Percentiles rank a stretch among this genome's conserved stretches.
phyloP scores from a whole-genome alignment of 1,140 invertebrate species.

The Anastrepha obliqua region DNA sequence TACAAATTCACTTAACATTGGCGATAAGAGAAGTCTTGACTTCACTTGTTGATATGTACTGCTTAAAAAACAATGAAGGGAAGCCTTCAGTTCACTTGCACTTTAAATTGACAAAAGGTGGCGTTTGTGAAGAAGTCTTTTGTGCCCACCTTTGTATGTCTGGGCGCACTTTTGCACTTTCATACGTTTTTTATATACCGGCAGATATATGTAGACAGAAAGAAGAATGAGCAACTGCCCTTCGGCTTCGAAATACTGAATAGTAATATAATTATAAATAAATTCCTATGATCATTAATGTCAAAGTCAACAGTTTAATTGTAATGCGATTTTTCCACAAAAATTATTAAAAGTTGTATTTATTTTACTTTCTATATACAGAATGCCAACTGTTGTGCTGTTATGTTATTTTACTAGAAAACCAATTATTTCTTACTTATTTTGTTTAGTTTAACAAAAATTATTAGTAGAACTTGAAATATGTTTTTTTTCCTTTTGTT shows the following conservation, averaged over 20 bases:
- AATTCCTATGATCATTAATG: not conserved
- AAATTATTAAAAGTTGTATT: not conserved
- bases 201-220: not conserved
- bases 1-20: not conserved
- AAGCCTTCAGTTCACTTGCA: not conserved
- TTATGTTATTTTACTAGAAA: too few species aligned
- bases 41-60: not conserved
- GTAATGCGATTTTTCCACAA: not conserved
- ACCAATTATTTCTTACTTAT: too few species aligned
- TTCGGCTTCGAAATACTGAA: not conserved
- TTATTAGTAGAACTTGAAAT: too few species aligned
- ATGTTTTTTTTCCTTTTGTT: too few species aligned
- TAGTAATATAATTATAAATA: not conserved
- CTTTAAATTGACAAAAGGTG: not conserved
- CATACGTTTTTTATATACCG: not conserved
- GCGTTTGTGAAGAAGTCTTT: not conserved
- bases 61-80: too few species aligned
- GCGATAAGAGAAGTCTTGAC: not conserved
- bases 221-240: not conserved
- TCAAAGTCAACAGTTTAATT: not conserved
- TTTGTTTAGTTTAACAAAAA: too few species aligned
- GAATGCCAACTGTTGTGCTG: too few species aligned
- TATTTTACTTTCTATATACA: too few species aligned
- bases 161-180: not conserved
- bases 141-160: not conserved